Base-by-base conservation (phyloP, 2,888 invertebrate species). In the Lasioglossum marginatum region DNA sequence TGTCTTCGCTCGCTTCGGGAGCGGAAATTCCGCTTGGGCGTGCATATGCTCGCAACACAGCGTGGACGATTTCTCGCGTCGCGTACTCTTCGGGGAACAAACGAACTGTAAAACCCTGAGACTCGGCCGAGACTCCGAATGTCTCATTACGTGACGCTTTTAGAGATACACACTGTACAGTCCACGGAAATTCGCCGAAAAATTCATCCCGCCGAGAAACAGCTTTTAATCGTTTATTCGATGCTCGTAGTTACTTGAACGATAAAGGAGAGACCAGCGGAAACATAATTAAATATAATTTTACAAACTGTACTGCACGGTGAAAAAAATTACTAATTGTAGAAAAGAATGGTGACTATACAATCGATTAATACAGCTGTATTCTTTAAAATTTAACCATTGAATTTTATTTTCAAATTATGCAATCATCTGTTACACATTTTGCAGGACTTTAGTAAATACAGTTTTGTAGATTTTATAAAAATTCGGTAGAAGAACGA, bases 41-140 rank as follows among this genome's bases (percentile, higher is more conserved):
- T 43, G 45, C 60, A 73, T 48, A 34, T 27, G 14, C 63, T 70
- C 70, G 40, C 40, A 43, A 27, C 37, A 34, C 37, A 4, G 10
- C 68, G 37, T 75, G 37, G 31, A 45, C 34, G 27, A 31, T 73
- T 45, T 66, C 63, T 43, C 79, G 48, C 63, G 66, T 66, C 19
- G 37, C n/a, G 5, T n/a, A 23, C 37, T 73, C 34, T 34, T 60
- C 40, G n/a, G 48, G 34, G 27, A 63, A 76, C 74, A 77, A 79
- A 85, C 71, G 70, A 63, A 77, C 73, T 63, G 70, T 77, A 73
- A 43, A 70, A 73, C 63, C 63, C 31, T 27, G 60, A 37, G 75
- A 81, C 81, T 60, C 23, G 16, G 66, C 6, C 27, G n/a, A 52
- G 48, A 72, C 74, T 45, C 52, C 48, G 66, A 43, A 43, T 6